Conservation (phyloP, 2,797 vertebrate species). For the Sebastes kiyomatsui region DNA sequence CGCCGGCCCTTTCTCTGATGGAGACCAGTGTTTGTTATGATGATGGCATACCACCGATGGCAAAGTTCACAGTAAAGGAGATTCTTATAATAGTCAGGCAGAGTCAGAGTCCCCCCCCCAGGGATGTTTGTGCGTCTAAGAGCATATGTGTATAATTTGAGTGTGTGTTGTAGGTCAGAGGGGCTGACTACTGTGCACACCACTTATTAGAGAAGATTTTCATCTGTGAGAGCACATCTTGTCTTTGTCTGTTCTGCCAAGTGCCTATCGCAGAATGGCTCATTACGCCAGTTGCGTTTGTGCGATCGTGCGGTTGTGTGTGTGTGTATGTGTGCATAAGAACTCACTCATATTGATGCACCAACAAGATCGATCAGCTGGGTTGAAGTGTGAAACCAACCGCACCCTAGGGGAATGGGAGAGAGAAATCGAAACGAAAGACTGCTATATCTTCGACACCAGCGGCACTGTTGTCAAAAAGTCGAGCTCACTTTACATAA, state of each 20-base stretch:
- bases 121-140: not conserved
- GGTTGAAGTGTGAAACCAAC: constrained; percentile 46
- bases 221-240: constrained; percentile 45
- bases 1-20: constrained; percentile 14
- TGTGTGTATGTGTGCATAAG: not conserved
- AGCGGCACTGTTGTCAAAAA: not conserved
- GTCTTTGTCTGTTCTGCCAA: constrained; percentile 57
- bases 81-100: constrained; percentile 35
- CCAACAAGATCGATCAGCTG: constrained; percentile 46
- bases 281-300: constrained; percentile 30
- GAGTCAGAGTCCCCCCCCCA: not conserved
- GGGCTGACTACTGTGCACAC: constrained; percentile 14
- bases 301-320: not conserved
- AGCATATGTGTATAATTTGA: not conserved
- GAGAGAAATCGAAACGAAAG: not conserved
- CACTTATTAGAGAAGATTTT: constrained; percentile 44
- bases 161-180: constrained; percentile 1
- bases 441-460: not conserved
- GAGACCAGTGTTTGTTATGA: constrained; percentile 48
- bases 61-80: constrained; percentile 52
- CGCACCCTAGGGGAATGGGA: not conserved
- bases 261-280: constrained; percentile 46
- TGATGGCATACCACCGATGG: constrained; percentile 37
- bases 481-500: constrained; percentile 2
- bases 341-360: constrained; percentile 50